These are phyloP conservation scores for Athene noctua DNA, from an alignment of 2,113 vertebrate species.

Conservation along the genomic window DNA sequence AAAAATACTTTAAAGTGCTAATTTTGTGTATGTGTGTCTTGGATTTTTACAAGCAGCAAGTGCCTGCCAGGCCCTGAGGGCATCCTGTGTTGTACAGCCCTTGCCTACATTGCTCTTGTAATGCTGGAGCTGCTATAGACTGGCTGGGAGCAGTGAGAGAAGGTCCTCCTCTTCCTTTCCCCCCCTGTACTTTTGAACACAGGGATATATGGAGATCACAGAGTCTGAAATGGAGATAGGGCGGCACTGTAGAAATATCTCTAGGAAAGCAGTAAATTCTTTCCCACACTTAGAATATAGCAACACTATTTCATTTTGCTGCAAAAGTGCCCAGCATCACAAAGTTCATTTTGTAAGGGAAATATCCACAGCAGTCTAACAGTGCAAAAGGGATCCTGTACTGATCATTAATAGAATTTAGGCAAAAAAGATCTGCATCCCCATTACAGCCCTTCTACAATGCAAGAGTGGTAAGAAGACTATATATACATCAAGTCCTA, in stretches of 20 bases:
- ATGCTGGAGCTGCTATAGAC: not conserved
- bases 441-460: not conserved
- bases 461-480: not conserved
- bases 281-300: not conserved
- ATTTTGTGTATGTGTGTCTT: not conserved
- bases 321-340: not conserved
- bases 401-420: not conserved
- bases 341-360: not conserved
- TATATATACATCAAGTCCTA: not conserved
- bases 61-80: not conserved
- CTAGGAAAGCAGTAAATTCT: not conserved
- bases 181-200: not conserved
- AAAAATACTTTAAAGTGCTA: conserved; percentile 37
- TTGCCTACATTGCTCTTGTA: not conserved
- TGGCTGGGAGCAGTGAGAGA: not conserved
- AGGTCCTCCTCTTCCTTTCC: not conserved
- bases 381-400: not conserved
- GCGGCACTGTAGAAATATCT: not conserved
- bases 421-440: not conserved
- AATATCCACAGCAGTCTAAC: not conserved
- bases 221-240: not conserved
- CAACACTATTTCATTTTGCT: not conserved
- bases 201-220: not conserved
- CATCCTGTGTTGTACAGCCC: not conserved
- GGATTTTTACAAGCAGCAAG: not conserved